Conservation (phyloP, 23 tunicate species). For the Halocynthia roretzi region DNA sequence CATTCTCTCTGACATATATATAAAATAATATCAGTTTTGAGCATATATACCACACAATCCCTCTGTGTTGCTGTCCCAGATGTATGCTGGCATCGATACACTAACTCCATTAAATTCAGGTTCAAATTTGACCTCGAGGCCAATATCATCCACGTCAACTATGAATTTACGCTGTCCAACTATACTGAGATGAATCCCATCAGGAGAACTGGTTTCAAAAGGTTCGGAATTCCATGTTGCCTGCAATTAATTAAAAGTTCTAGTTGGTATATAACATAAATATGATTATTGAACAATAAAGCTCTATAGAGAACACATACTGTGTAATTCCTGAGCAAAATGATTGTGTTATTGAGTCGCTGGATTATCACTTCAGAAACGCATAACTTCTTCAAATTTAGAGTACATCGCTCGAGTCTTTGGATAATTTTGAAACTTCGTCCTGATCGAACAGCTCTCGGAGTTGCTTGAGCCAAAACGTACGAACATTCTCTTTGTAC, state of each 20-base stretch:
- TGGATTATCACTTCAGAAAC: background rate
- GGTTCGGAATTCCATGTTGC: background rate
- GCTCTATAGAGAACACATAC: background rate
- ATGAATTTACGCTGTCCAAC: conserved; percentile 22
- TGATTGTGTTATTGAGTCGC: background rate
- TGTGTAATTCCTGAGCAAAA: background rate
- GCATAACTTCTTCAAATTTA: background rate
- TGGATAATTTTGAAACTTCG: background rate
- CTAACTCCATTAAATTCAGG: conserved; percentile 32
- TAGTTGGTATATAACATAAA: background rate
- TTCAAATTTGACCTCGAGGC: conserved; percentile 31
- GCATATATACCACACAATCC: conserved; percentile 59
- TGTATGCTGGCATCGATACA: conserved; percentile 30
- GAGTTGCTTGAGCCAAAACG: conserved; percentile 16
- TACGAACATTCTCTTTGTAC: conserved; percentile 17
- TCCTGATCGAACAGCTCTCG: background rate
- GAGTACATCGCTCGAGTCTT: too few species aligned
- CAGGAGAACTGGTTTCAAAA: background rate
- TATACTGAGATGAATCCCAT: background rate
- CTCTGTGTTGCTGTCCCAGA: conserved; percentile 44
- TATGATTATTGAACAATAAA: too few species aligned
- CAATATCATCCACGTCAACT: conserved; percentile 22
- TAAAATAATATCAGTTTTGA: too few species aligned
- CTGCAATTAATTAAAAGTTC: background rate
- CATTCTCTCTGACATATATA: too few species aligned